Evolutionary conservation across 2,888 invertebrate genomes (phyloP), one percentile per base, ranked within the genome.

Genomic region (Drosophila pegasa): DNA sequence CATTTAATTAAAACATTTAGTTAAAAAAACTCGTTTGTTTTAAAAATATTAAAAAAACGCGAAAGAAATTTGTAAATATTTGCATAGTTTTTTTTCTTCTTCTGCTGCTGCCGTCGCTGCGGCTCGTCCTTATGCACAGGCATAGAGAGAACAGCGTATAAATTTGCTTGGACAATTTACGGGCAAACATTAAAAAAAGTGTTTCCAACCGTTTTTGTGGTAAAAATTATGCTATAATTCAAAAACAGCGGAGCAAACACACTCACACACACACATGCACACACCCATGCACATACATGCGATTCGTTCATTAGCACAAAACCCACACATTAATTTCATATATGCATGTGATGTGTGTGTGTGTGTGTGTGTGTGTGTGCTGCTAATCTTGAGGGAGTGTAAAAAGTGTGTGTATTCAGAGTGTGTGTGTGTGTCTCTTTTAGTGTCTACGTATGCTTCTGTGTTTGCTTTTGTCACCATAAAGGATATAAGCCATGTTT

Each of bases 151-250:
- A 59, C 47, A 48, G 18, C 20, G 64, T 50, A 64, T 60, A 67
- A 48, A 63, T 61, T 64, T 61, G 60, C 73, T 76, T 57, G 71
- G 66, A 71, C 75, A 87, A 74, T 83, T 84, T 78, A 74, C 67
- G 73, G 63, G 72, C 85, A 27, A 60, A 62, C 63, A 63, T 75
- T 55, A 60, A 60, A 54, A 63, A 62, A 52, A 27, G n/a, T 33
- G 12, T n/a, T 61, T 38, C 77, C 71, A 63, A 52, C 68, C 71
- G 66, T 65, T 71, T 76, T 86, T 66, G 74, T 72, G 80, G 74
- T 76, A 87, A 78, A 81, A 83, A 83, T 87, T 80, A 87, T 85
- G 82, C 87, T 76, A 85, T 83, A 87, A 84, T 78, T 87, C 85
- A 85, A 87, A 83, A 76, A 81, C 83, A 83, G 83, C 74, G 72